phyloP scores from a whole-genome alignment of 2,888 invertebrate species.

The Drosophila neoperkinsi region DNA sequence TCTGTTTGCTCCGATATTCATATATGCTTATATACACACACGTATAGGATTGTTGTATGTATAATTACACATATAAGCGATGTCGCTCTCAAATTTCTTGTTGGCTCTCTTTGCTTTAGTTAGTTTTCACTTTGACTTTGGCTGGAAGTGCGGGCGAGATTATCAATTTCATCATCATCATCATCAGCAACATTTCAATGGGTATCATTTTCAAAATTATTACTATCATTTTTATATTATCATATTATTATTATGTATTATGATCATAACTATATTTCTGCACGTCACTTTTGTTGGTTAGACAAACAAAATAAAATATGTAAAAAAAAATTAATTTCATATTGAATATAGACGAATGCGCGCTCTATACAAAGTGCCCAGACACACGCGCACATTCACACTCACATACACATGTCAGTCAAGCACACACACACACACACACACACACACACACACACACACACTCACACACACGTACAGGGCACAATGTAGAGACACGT shows the following conservation, averaged over 20 bases:
- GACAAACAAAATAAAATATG: conserved; percentile 39
- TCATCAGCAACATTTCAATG: conserved; percentile 6
- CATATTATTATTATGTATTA: conserved; percentile 12
- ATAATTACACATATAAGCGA: background rate
- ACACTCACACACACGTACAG: conserved; percentile 10
- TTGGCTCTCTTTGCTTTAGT: conserved; percentile 34
- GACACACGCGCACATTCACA: background rate
- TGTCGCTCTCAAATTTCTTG: conserved; percentile 11
- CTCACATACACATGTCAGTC: conserved; percentile 1
- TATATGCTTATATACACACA: conserved; percentile 13
- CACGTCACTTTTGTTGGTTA: conserved; percentile 37
- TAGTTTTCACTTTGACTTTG: conserved; percentile 57
- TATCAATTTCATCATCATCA: conserved; percentile 28
- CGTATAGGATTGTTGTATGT: background rate
- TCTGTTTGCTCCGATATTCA: conserved; percentile 9
- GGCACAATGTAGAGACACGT: conserved; percentile 30
- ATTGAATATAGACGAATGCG: conserved; percentile 20
- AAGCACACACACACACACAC: conserved; percentile 4
- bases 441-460: conserved; percentile 5
- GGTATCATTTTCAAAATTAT: conserved; percentile 2
- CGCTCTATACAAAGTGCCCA: conserved; percentile 8
- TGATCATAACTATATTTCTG: conserved; percentile 14
- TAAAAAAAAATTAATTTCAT: conserved; percentile 32
- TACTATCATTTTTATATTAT: conserved; percentile 17
- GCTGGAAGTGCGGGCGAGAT: conserved; percentile 29